Evolutionary conservation across 2,888 invertebrate species (phyloP).

Genomic region (Siphlonurus alternatus): DNA sequence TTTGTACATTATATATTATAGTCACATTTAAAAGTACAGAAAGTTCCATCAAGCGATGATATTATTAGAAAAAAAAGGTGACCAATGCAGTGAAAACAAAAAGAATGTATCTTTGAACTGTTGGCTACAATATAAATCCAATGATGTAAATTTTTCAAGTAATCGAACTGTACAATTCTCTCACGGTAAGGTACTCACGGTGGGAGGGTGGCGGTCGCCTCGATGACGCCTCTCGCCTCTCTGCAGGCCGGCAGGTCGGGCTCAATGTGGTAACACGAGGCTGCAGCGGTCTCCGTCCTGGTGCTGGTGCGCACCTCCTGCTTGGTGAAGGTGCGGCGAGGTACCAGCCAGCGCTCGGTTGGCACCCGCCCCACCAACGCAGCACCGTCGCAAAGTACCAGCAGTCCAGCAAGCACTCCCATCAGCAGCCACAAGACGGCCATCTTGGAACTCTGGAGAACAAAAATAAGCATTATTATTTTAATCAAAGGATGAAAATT

Average conservation of each 20-base stretch:
- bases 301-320: neutral
- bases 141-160: too few species aligned
- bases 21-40: too few species aligned
- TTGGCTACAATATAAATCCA: too few species aligned
- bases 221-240: neutral
- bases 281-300: neutral
- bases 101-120: too few species aligned
- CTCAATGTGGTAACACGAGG: neutral
- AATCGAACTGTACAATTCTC: too few species aligned
- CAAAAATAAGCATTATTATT: too few species aligned
- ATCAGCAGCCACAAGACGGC: neutral
- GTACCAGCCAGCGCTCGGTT: neutral
- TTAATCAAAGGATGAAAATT: too few species aligned
- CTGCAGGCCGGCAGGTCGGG: neutral
- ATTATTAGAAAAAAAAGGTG: too few species aligned
- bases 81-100: too few species aligned
- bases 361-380: neutral
- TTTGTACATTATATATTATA: too few species aligned
- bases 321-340: neutral
- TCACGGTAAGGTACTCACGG: neutral
- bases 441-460: too few species aligned
- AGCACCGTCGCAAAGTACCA: neutral
- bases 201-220: neutral
- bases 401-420: neutral
- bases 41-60: too few species aligned